Conservation (phyloP, 1,140 invertebrate species). For the Drosophila tristis region DNA sequence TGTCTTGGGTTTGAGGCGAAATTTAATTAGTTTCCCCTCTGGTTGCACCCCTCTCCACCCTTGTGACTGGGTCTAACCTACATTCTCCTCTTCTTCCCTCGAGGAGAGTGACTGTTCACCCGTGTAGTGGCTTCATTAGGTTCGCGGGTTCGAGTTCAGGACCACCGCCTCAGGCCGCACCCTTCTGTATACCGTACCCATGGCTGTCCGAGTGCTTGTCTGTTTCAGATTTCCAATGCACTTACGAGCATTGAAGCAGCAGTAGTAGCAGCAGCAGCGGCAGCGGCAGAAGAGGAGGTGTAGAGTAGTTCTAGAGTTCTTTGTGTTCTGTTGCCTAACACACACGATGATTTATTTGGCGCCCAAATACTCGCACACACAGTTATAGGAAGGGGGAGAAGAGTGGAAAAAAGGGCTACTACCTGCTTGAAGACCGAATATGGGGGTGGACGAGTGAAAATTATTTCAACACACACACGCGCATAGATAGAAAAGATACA, state of each 20-base stretch:
- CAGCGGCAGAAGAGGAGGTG: neutral
- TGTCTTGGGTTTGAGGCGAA: slow-evolving; percentile 64
- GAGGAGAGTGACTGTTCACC: slow-evolving; percentile 17
- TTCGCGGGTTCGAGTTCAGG: slow-evolving; percentile 78
- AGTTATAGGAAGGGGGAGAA: slow-evolving; percentile 3
- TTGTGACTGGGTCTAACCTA: slow-evolving; percentile 30
- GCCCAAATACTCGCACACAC: slow-evolving; percentile 48
- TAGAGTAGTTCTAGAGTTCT: slow-evolving; percentile 41
- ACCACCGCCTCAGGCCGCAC: slow-evolving; percentile 36
- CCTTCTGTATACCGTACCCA: neutral
- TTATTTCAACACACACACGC: slow-evolving; percentile 54
- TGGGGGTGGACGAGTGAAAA: slow-evolving; percentile 56
- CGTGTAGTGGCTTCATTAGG: slow-evolving; percentile 71
- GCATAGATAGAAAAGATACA: too few species aligned
- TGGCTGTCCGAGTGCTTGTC: slow-evolving; percentile 57
- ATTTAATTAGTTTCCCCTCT: slow-evolving; percentile 76
- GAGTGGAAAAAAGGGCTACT: slow-evolving; percentile 26
- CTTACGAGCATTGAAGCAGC: slow-evolving; percentile 61
- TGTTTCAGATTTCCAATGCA: slow-evolving; percentile 81
- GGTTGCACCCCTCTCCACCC: slow-evolving; percentile 3
- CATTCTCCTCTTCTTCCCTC: too few species aligned
- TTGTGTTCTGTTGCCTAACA: slow-evolving; percentile 61
- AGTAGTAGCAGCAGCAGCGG: slow-evolving; percentile 7
- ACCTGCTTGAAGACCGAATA: slow-evolving; percentile 67
- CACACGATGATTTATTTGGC: slow-evolving; percentile 81